These are phyloP conservation scores for Recurvirostra avosetta DNA, from an alignment of 2,113 vertebrate genomes.

Conservation along the genomic window DNA sequence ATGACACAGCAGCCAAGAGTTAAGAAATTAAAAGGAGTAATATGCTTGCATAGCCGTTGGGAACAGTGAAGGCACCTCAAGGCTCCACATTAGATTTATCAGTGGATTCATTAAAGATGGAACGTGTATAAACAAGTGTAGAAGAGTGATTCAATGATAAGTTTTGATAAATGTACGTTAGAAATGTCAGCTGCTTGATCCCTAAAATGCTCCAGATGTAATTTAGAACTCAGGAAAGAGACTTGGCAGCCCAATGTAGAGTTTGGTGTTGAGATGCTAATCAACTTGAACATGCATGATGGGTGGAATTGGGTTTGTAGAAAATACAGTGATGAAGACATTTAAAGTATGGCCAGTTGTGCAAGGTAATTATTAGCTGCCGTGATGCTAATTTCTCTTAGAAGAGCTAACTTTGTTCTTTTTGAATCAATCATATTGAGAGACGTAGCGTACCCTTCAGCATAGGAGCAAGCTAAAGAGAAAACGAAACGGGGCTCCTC, in stretches of 20 bases:
- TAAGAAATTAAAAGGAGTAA: neutral
- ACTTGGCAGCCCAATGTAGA: neutral
- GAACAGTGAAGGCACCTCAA: neutral
- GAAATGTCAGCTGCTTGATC: neutral
- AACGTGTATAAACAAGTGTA: neutral
- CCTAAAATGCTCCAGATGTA: neutral
- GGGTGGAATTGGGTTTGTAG: neutral
- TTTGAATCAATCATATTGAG: neutral
- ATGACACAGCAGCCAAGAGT: neutral
- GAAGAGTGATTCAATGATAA: neutral
- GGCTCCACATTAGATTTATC: neutral
- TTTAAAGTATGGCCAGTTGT: neutral
- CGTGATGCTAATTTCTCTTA: neutral
- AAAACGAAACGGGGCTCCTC: neutral
- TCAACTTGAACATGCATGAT: neutral
- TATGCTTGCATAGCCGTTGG: neutral
- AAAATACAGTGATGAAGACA: neutral
- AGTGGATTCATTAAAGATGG: neutral
- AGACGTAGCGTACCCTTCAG: neutral
- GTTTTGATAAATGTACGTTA: neutral
- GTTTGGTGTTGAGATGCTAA: neutral
- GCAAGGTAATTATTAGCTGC: neutral
- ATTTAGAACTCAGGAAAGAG: neutral
- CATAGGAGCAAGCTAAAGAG: neutral
- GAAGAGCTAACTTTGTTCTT: neutral